Base-by-base conservation (phyloP, 2,113 vertebrate species). In the Merops nubicus region DNA sequence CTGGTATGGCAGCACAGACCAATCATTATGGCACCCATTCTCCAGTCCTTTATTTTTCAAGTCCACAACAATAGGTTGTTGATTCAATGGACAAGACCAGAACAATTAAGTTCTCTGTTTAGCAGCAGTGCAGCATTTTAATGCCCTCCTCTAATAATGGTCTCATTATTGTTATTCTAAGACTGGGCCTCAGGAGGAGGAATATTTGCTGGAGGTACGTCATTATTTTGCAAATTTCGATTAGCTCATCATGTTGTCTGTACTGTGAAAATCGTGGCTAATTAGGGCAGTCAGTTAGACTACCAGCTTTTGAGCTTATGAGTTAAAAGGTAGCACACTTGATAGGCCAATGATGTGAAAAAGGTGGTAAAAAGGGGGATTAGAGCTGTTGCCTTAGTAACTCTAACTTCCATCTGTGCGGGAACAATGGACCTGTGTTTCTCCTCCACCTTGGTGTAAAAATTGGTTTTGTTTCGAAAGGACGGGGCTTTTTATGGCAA, bases 321-420 rank as follows among this genome's bases (percentile, higher is more conserved):
- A 99, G 99, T 99, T 99, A 99, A 99, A 99, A 99, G 98, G 99
- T 99, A 98, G 98, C 99, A 98, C 97, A 99, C 98, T 99, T 98
- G 98, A 99, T 99, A 98, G 99, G 98, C 99, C 98, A 98, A 97
- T 98, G 98, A 99, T 98, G 98, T 98, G 98, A 99, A 99, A 99
- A 99, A 99, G 99, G 98, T 98, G 98, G 98, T 98, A 98, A 98
- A 99, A 99, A 99, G 98, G 97, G 98, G 99, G 99, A 99, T 99
- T 99, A 99, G 99, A 98, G 98, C 98, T 98, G 99, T 99, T 99
- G 99, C 99, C 99, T 98, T 99, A 99, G 99, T 99, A 99, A 99
- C 99, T 99, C 98, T 98, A 99, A 99, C 98, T 99, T 99, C 99
- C 99, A 99, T 99, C 99, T 99, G 98, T 97, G 98, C 98, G 78